Evolutionary conservation across 2,888 invertebrate genomes (phyloP).

Genomic region (Tridacna gigas): DNA sequence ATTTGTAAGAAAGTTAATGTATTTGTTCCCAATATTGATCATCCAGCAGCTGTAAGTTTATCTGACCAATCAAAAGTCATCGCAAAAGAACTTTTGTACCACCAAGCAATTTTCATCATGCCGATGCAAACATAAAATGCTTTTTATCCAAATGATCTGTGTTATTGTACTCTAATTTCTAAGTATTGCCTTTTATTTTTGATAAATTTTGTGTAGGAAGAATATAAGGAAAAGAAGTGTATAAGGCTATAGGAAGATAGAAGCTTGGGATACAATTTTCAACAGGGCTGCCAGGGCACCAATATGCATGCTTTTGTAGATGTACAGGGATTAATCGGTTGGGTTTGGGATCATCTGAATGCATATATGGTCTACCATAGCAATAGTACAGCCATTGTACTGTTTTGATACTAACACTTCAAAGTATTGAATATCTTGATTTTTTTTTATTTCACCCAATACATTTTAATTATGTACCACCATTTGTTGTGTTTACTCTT

Average conservation of each 20-base stretch:
- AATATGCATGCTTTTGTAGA: slow-evolving; percentile 26
- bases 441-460: slow-evolving; percentile 7
- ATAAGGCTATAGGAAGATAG: neutral
- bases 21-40: too few relatives aligned
- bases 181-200: too few relatives aligned
- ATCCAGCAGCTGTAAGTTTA: too few relatives aligned
- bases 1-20: too few relatives aligned
- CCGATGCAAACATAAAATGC: too few relatives aligned
- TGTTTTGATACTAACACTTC: slow-evolving; percentile 11
- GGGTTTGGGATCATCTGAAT: slow-evolving; percentile 4
- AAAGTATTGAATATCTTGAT: neutral
- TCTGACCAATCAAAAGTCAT: too few relatives aligned
- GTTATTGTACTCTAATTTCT: too few relatives aligned
- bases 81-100: too few relatives aligned
- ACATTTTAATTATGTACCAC: slow-evolving; percentile 14
- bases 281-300: neutral
- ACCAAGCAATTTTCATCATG: too few relatives aligned
- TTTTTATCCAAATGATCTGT: too few relatives aligned
- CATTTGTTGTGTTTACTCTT: slow-evolving; percentile 20
- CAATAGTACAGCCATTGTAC: slow-evolving; percentile 13
- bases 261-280: slow-evolving; percentile 1
- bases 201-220: too few relatives aligned
- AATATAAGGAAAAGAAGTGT: neutral
- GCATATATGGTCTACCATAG: neutral
- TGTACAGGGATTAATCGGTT: neutral